These are phyloP conservation scores for Camelus bactrianus DNA, from an alignment of 2,113 vertebrate genomes.

Conservation along the genomic window DNA sequence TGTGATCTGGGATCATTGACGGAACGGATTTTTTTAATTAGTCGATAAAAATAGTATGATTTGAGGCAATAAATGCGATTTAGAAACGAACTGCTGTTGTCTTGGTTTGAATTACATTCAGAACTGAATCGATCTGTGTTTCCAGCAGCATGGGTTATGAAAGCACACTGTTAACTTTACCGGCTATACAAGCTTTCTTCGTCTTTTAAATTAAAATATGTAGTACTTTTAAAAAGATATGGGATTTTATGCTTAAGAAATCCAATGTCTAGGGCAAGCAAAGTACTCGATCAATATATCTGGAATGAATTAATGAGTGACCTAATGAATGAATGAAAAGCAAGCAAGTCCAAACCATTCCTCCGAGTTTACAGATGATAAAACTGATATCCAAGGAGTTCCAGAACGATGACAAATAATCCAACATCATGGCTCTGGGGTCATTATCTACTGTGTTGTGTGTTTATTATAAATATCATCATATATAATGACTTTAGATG, in stretches of 20 bases:
- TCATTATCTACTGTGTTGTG: neutral
- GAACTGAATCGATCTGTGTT: neutral
- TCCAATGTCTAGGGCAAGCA: neutral
- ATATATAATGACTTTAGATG: neutral
- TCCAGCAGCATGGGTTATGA: conserved; percentile 12
- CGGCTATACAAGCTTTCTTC: neutral
- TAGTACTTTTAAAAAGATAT: neutral
- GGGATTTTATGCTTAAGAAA: neutral
- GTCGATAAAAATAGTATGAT: neutral
- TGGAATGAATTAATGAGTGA: neutral
- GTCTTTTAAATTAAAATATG: neutral
- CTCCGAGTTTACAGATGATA: neutral
- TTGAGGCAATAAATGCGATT: neutral
- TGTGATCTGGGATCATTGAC: neutral
- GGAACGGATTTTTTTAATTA: neutral
- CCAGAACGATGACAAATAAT: neutral
- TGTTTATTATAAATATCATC: neutral
- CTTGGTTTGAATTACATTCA: neutral
- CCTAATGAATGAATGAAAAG: neutral
- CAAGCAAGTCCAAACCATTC: neutral
- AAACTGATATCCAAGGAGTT: neutral
- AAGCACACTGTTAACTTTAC: neutral
- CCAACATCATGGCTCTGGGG: neutral
- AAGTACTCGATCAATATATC: neutral
- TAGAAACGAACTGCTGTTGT: neutral